Base-by-base conservation (phyloP, 2,888 invertebrate genomes). In the Agrilus mali region DNA sequence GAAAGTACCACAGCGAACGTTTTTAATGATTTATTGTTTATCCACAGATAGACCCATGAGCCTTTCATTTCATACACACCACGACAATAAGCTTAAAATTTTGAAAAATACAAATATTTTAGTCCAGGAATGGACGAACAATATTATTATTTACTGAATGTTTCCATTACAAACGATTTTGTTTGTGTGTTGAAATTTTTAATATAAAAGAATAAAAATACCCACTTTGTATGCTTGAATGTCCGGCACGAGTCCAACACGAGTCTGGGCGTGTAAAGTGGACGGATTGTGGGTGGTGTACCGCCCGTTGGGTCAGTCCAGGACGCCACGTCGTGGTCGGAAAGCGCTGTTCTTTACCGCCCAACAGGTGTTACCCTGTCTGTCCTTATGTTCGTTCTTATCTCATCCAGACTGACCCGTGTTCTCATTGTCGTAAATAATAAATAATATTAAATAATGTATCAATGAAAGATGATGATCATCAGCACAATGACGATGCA, bases 351-450 rank as follows among this genome's bases (percentile, higher is more conserved):
- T 2, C 27, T 27, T 27, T 8, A 47, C 52, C 53, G 43, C 51
- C 52, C 57, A 52, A 46, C 56, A 56, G 55, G 55, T 58, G 55
- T 57, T 55, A 51, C 54, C 56, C 54, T 55, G 59, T 58, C 58
- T 55, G 55, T 52, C n/a, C n/a, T n/a, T n/a, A 45, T 43, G 35
- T 43, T 49, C 48, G 42, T 14, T 38, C 27, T 27, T 27, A 27
- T 27, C 27, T 27, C 27, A 5, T 8, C 27, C 27, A 27, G 27
- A 27, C 27, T 27, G 27, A 27, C 27, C 27, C 10, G 8, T 10
- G 38, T 35, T 46, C 44, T 45, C 38, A 33, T 43, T 27, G 45
- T 40, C 42, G 31, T 39, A 44, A 40, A 40, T 39, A 41, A 47
- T 33, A 33, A 31, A 42, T 47, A 40, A 44, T 44, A 42, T 43